Conservation (phyloP, 2,113 vertebrate genomes). For the Spea bombifrons region DNA sequence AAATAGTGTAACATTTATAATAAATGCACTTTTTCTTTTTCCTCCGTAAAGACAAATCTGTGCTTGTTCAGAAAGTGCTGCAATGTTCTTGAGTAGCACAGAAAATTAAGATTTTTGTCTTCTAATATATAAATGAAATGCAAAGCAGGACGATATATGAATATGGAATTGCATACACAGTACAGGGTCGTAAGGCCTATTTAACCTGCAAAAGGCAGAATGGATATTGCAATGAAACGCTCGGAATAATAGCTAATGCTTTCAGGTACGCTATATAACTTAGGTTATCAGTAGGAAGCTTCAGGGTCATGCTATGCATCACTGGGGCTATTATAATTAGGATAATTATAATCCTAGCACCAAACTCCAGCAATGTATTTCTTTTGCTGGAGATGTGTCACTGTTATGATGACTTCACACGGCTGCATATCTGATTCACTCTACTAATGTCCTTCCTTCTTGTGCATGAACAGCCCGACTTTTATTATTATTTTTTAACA, state of each 20-base stretch:
- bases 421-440: not conserved
- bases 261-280: not conserved
- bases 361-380: not conserved
- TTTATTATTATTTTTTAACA: not conserved
- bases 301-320: not conserved
- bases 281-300: not conserved
- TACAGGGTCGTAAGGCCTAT: slow-evolving; percentile 13
- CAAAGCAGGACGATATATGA: slow-evolving; percentile 52
- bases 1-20: slow-evolving; percentile 79
- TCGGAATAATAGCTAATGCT: slow-evolving; percentile 1
- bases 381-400: not conserved
- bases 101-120: slow-evolving; percentile 47
- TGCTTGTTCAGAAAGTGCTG: slow-evolving; percentile 56
- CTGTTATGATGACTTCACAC: not conserved
- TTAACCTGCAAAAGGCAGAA: slow-evolving; percentile 7
- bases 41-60: slow-evolving; percentile 64
- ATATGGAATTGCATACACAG: not conserved
- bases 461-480: not conserved
- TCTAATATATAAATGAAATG: slow-evolving; percentile 53
- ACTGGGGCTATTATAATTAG: not conserved
- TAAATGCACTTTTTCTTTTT: slow-evolving; percentile 73
- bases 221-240: slow-evolving; percentile 1
- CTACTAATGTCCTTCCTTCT: not conserved
- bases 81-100: slow-evolving; percentile 50
- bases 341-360: slow-evolving; percentile 1